Base-by-base conservation (phyloP, 2,888 invertebrate genomes). In the Stictocephala bisonia region DNA sequence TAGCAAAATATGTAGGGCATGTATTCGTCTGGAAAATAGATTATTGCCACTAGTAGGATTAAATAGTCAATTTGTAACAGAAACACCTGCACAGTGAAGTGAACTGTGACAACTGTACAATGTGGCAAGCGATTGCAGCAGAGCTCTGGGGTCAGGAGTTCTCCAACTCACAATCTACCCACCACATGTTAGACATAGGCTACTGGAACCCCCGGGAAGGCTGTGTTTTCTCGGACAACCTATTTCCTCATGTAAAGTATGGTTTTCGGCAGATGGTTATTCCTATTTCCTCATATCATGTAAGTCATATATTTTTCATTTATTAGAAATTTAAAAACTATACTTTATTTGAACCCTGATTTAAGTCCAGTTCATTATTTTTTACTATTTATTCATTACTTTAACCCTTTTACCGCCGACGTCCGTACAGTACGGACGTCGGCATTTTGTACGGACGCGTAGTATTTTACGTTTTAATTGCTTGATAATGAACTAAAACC, bases 221-320 rank as follows among this genome's bases (percentile, higher is more conserved):
- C 0, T 85, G 90, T 29, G 85, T 86, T 44, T 86, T 91, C 77
- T 84, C 85, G 0, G 94, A 95, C 80, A 87, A 88, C 13, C 82
- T 94, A 31, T 95, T 95, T 84, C 93, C 94, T 0, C 94, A 95
- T 80, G 87, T 92, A 0, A 87, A 86, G 0, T 91, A 95, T 75
- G 93, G 93, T 9, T 95, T 95, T 80, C 86, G 94, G 53, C 90
- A 91, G 27, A 90, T 90, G 78, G 87, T 85, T 18, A 83, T 96
- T 76, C 91, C 93, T 0, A 86, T 95, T 29, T 86, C 92, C 0
- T 91, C 93, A 0, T 91, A 90, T 81, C 91, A 95, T 83, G 95
- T 95, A 85, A 87, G 89, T 82, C n/a, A n/a, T n/a, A n/a, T n/a
- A n/a, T n/a, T n/a, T n/a, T n/a, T n/a, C n/a, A n/a, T n/a, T n/a